Evolutionary conservation across 2,797 vertebrate species (phyloP).

Genomic region (Cirrhinus mrigala): DNA sequence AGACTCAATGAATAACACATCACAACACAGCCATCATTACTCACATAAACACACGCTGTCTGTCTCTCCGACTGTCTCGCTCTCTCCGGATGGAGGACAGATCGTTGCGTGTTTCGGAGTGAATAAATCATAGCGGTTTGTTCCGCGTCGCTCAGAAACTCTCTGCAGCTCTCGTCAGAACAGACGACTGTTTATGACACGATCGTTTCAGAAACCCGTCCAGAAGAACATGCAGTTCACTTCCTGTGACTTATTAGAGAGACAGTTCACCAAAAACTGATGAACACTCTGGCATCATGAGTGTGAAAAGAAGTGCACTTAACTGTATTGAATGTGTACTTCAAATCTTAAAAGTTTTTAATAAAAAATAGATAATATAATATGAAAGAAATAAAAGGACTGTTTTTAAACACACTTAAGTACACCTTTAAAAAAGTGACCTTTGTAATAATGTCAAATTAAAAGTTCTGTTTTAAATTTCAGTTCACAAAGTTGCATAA

Average conservation of each 20-base stretch:
- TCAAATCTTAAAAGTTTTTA: background rate
- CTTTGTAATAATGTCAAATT: background rate
- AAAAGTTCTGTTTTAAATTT: background rate
- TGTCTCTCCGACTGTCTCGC: background rate
- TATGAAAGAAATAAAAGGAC: background rate
- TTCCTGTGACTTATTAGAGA: background rate
- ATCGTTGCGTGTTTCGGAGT: background rate
- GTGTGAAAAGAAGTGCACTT: background rate
- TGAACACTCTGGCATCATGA: background rate
- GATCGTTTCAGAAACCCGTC: background rate
- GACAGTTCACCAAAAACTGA: background rate
- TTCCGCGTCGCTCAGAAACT: background rate
- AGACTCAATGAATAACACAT: conserved; percentile 29
- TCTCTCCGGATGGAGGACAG: background rate
- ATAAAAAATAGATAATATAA: background rate
- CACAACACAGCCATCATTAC: conserved; percentile 24
- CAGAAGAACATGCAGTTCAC: background rate
- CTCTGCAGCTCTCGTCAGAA: background rate
- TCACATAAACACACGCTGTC: conserved; percentile 24
- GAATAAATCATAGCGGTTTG: conserved; percentile 3
- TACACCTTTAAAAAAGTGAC: background rate
- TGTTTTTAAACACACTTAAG: background rate
- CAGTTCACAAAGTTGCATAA: background rate
- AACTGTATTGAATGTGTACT: background rate
- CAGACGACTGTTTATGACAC: background rate